phyloP scores from a whole-genome alignment of 2,888 invertebrate genomes.

The Brachylomia viminalis region DNA sequence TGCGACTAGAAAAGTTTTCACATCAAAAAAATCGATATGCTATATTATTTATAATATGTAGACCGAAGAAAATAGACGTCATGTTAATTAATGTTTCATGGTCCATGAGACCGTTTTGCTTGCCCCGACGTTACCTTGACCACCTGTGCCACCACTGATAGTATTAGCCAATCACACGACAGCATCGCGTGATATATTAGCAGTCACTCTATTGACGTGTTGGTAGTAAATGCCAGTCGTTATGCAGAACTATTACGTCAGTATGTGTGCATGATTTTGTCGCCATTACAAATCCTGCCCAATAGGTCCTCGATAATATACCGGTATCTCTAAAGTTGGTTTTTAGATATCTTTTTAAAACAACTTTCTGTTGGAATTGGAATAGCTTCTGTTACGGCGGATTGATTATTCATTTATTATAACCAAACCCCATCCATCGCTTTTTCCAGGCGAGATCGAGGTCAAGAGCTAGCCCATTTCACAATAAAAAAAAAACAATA shows the following conservation, averaged over 20 bases:
- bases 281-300: conserved; percentile 30
- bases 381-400: no score
- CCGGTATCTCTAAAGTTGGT: neutral
- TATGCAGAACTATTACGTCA: conserved; percentile 44
- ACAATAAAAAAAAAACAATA: no score
- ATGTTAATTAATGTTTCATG: conserved; percentile 38
- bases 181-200: conserved; percentile 35
- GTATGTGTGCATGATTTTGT: conserved; percentile 1
- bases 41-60: neutral
- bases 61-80: conserved; percentile 20
- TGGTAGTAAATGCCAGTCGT: conserved; percentile 3
- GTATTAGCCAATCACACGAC: conserved; percentile 39
- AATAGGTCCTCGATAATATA: conserved; percentile 7
- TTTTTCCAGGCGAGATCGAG: no score
- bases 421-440: no score
- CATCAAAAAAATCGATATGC: neutral
- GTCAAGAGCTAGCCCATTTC: no score
- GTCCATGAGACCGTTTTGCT: conserved; percentile 17
- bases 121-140: conserved; percentile 42
- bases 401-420: neutral
- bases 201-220: conserved; percentile 17
- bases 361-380: neutral
- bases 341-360: neutral
- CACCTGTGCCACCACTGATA: conserved; percentile 17
- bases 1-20: neutral